Conservation (phyloP, 2,888 invertebrate genomes). For the Dolichopus griseipennis region DNA sequence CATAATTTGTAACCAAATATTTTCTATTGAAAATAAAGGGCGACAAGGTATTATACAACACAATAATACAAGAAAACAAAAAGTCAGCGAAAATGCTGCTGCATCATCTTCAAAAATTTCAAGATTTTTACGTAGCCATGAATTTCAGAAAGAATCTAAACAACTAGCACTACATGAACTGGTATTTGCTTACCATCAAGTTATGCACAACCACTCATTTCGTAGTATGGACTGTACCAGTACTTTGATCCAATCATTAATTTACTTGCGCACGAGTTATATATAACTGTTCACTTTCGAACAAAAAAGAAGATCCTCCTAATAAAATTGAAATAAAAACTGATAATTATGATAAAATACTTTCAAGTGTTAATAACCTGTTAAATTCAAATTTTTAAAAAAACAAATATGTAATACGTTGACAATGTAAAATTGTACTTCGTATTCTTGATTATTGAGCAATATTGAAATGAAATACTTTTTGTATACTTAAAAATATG, state of each 20-base stretch:
- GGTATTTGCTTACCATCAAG: slow-evolving; percentile 8
- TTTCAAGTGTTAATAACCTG: too few species aligned
- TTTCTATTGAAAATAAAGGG: slow-evolving; percentile 2
- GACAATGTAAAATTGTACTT: too few species aligned
- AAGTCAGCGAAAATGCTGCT: slow-evolving; percentile 7
- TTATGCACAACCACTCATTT: slow-evolving; percentile 17
- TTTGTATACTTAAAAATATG: too few species aligned
- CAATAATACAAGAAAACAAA: slow-evolving; percentile 9
- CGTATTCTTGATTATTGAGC: too few species aligned
- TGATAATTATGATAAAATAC: too few species aligned
- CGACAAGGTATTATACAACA: slow-evolving; percentile 7
- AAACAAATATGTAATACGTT: too few species aligned
- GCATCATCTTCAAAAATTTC: slow-evolving; percentile 10
- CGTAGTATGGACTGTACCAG: slow-evolving; percentile 16
- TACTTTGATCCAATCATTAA: slow-evolving; percentile 9
- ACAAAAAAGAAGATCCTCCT: too few species aligned
- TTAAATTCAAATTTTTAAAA: too few species aligned
- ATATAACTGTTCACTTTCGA: too few species aligned
- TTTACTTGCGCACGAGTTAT: slow-evolving; percentile 17
- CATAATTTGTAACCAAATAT: neutral
- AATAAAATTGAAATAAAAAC: too few species aligned
- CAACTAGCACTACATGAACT: slow-evolving; percentile 10
- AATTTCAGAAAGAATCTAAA: slow-evolving; percentile 1
- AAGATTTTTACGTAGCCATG: neutral
- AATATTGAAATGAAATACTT: too few species aligned